These are phyloP conservation scores for Eudorcas thomsonii DNA, from an alignment of 2,113 vertebrate species.

Conservation along the genomic window DNA sequence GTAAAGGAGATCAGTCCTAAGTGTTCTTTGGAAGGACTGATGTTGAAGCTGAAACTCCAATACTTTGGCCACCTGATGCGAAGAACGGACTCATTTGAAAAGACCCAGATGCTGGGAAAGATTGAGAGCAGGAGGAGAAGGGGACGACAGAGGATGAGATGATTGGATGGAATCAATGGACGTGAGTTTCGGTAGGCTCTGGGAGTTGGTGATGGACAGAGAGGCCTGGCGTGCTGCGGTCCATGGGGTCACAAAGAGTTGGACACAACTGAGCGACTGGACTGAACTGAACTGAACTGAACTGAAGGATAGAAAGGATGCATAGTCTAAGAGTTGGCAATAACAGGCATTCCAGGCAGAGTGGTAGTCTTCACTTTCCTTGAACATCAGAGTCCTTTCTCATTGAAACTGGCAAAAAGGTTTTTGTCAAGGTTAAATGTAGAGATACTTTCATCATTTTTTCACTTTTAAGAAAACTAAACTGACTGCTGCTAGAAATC, in stretches of 20 bases:
- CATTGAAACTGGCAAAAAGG: neutral
- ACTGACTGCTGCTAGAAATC: neutral
- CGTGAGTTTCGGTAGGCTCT: neutral
- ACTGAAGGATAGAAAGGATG: neutral
- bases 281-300: neutral
- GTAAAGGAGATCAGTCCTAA: neutral
- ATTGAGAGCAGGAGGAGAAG: neutral
- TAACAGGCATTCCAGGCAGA: neutral
- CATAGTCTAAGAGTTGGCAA: neutral
- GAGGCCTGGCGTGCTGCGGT: neutral
- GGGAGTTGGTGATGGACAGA: neutral
- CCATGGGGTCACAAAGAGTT: neutral
- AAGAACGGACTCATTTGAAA: neutral
- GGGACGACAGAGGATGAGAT: neutral
- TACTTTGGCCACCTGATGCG: neutral
- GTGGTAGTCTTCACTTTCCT: neutral
- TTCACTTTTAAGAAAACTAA: conserved; percentile 50
- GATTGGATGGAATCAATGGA: neutral
- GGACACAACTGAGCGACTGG: neutral
- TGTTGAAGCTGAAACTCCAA: neutral
- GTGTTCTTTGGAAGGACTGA: neutral
- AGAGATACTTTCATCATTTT: neutral
- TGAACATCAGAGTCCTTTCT: neutral
- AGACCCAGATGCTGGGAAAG: neutral
- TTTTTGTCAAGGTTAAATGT: conserved; percentile 7